Conservation (phyloP, 1,140 invertebrate species). For the Megathymus violae region DNA sequence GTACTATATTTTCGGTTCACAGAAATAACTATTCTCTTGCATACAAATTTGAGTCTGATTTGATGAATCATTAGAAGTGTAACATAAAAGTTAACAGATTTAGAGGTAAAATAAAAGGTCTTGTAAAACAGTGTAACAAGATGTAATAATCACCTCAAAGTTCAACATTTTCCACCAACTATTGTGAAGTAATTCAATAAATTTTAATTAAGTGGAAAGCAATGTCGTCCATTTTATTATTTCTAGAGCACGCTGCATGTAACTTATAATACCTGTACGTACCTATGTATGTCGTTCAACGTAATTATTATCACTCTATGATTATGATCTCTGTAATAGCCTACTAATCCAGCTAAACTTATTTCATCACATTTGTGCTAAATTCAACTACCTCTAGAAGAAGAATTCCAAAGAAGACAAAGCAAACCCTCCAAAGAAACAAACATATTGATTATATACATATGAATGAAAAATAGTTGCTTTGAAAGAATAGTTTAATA, state of each 20-base stretch:
- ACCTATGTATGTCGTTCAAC: neutral
- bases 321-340: neutral
- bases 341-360: constrained; percentile 15
- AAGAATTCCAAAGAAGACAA: constrained; percentile 2
- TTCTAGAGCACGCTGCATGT: constrained; percentile 54
- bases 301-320: constrained; percentile 1
- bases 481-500: constrained; percentile 23
- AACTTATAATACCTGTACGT: constrained; percentile 4
- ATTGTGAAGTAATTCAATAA: neutral
- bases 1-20: no score
- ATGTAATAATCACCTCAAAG: no score
- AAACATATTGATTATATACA: constrained; percentile 6
- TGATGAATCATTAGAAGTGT: no score
- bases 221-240: constrained; percentile 42
- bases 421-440: constrained; percentile 16
- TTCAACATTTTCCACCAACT: no score
- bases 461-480: constrained; percentile 14
- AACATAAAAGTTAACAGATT: no score
- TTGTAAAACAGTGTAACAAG: no score
- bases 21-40: no score
- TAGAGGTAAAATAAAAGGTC: no score
- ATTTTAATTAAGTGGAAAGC: constrained; percentile 55
- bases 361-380: constrained; percentile 17
- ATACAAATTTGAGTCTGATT: no score
- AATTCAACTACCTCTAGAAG: constrained; percentile 1